phyloP scores from a whole-genome alignment of 2,888 invertebrate species.

The Megamerina dolium region DNA sequence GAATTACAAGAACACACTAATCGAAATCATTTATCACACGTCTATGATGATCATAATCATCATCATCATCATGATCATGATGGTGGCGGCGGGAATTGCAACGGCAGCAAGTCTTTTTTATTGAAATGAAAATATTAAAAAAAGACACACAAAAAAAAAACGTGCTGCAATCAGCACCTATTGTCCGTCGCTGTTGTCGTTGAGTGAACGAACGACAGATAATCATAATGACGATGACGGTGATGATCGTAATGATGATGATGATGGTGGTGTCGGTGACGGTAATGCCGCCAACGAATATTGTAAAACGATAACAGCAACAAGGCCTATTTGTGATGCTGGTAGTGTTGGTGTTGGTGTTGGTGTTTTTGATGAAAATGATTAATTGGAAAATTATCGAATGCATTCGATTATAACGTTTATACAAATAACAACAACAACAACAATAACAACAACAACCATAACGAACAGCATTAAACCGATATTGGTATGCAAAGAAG shows the following conservation, averaged over 20 bases:
- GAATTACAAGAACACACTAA: slow-evolving; percentile 49
- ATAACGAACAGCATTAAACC: too few species aligned
- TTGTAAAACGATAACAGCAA: not conserved
- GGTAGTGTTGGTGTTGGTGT: too few species aligned
- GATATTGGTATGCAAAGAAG: too few species aligned
- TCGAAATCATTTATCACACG: slow-evolving; percentile 47
- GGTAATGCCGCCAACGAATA: not conserved
- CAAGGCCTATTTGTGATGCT: too few species aligned
- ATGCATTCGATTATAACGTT: slow-evolving; percentile 10
- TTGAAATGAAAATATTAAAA: too few species aligned
- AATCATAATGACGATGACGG: too few species aligned
- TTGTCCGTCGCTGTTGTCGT: slow-evolving; percentile 29
- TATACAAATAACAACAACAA: not conserved
- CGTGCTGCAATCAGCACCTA: slow-evolving; percentile 45
- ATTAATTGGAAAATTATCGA: slow-evolving; percentile 45
- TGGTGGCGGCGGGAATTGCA: not conserved
- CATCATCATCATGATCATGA: slow-evolving; percentile 12
- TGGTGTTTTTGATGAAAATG: slow-evolving; percentile 31
- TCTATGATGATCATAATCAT: slow-evolving; percentile 21
- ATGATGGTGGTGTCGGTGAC: slow-evolving; percentile 14
- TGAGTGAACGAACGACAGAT: too few species aligned
- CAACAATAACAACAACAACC: too few species aligned
- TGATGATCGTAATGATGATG: not conserved
- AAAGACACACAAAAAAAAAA: slow-evolving; percentile 9
- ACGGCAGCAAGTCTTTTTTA: not conserved